These are phyloP conservation scores for Hassar affinis DNA, from an alignment of 2,113 vertebrate genomes.

Conservation along the genomic window DNA sequence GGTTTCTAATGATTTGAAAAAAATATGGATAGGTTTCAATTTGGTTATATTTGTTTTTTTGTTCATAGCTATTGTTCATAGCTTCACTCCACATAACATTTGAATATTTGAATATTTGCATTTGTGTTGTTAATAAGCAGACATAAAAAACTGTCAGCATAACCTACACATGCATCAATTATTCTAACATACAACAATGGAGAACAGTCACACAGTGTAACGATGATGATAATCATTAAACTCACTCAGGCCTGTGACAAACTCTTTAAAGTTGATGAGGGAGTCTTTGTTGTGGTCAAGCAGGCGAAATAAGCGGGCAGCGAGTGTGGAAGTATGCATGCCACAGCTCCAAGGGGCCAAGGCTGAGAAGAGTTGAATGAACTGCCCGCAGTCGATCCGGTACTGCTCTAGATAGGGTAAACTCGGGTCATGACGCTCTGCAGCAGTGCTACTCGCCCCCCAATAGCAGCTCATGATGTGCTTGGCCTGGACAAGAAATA, in stretches of 20 bases:
- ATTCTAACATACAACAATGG: background rate
- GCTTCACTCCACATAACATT: background rate
- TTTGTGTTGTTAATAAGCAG: background rate
- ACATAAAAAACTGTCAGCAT: background rate
- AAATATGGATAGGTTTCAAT: background rate
- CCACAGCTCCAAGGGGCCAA: slow-evolving; percentile 88
- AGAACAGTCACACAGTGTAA: background rate
- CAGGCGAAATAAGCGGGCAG: slow-evolving; percentile 86
- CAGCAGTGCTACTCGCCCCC: slow-evolving; percentile 76
- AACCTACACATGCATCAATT: background rate
- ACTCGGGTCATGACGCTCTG: slow-evolving; percentile 85
- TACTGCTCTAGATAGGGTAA: slow-evolving; percentile 97
- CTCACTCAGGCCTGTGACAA: slow-evolving; percentile 91
- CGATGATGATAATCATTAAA: background rate
- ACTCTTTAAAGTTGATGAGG: slow-evolving; percentile 98
- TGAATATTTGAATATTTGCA: background rate
- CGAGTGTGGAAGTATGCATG: slow-evolving; percentile 77
- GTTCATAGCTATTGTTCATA: background rate
- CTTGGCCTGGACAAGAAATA: slow-evolving; percentile 75
- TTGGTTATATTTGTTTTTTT: background rate
- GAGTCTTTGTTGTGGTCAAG: slow-evolving; percentile 89
- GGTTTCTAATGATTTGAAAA: background rate
- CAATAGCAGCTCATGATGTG: slow-evolving; percentile 95
- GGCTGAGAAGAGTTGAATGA: slow-evolving; percentile 80
- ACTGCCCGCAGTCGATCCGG: slow-evolving; percentile 85